Evolutionary conservation across 2,113 vertebrate genomes (phyloP), one percentile per base, ranked within the genome.

Genomic region (Psilopsiagon aurifrons): DNA sequence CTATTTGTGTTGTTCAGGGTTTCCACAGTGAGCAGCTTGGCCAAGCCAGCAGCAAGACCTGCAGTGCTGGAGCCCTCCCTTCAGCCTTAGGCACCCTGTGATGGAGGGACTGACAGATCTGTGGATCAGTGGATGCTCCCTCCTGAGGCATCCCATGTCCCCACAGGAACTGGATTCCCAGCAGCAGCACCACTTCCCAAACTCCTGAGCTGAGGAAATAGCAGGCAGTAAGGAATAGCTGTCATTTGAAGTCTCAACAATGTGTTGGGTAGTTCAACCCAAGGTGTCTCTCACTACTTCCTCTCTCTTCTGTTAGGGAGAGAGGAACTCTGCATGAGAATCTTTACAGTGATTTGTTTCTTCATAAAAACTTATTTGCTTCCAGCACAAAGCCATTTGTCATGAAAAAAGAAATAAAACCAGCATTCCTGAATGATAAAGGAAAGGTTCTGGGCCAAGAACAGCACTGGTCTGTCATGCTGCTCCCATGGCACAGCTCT

Each of bases 1-100:
- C 62, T 24, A 96, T 97, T 97, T 97, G 86, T 35, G 68, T 43
- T 73, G 64, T 29, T 95, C 81, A 83, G 87, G 23, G 54, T 78
- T 94, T 95, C 90, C 80, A 71, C 18, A 3, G 5, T 0, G 43
- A 95, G 64, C 68, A 82, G 88, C 77, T 70, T 47, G 64, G 81
- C 55, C 7, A 39, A 91, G 86, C 83, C 71, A 3, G 3, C 0
- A 2, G 37, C 46, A 67, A 78, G 52, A 55, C 62, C 52, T 7
- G 28, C 79, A 43, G 71, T 2, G 8, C 43, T 14, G 18, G 44
- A 82, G 49, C 51, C 54, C 17, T 24, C 25, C 37, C 51, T 35
- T 67, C 33, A 35, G 33, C 57, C 57, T 20, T 59, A 23, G 33
- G 22, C 33, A 59, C 57, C 57, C 33, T 59, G 33, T 8, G 63